Evolutionary conservation across 2,797 vertebrate genomes (phyloP).

Genomic region (Scleropages formosus): DNA sequence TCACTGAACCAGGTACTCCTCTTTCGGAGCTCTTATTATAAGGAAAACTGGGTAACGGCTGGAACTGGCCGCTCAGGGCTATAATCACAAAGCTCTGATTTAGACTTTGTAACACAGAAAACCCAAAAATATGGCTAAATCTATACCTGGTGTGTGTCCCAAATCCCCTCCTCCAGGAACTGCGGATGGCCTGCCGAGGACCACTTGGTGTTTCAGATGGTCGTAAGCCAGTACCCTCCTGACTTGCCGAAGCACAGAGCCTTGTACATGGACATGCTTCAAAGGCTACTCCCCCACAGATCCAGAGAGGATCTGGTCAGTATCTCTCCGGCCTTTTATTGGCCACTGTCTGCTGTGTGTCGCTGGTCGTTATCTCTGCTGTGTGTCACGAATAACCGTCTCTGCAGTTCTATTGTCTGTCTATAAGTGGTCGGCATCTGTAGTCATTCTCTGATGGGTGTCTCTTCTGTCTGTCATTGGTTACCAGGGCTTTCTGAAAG

Average conservation of each 20-base stretch:
- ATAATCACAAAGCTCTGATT: too few relatives aligned
- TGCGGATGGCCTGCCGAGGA: conserved; percentile 78
- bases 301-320: conserved; percentile 61
- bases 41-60: too few relatives aligned
- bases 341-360: conserved; percentile 4
- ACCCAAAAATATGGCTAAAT: too few relatives aligned
- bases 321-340: conserved; percentile 9
- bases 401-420: too few relatives aligned
- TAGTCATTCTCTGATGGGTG: too few relatives aligned
- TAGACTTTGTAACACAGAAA: too few relatives aligned
- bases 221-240: conserved; percentile 73
- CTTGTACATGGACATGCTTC: conserved; percentile 81
- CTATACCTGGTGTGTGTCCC: not conserved
- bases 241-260: conserved; percentile 70
- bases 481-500: not conserved
- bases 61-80: too few relatives aligned
- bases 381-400: not conserved
- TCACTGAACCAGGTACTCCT: too few relatives aligned
- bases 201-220: conserved; percentile 73
- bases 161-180: conserved; percentile 60
- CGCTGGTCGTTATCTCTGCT: not conserved
- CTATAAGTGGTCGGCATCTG: conserved; percentile 12
- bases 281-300: conserved; percentile 77
- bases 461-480: not conserved
- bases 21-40: too few relatives aligned